Conservation (phyloP, 2,797 vertebrate genomes). For the Sylvia borin region DNA sequence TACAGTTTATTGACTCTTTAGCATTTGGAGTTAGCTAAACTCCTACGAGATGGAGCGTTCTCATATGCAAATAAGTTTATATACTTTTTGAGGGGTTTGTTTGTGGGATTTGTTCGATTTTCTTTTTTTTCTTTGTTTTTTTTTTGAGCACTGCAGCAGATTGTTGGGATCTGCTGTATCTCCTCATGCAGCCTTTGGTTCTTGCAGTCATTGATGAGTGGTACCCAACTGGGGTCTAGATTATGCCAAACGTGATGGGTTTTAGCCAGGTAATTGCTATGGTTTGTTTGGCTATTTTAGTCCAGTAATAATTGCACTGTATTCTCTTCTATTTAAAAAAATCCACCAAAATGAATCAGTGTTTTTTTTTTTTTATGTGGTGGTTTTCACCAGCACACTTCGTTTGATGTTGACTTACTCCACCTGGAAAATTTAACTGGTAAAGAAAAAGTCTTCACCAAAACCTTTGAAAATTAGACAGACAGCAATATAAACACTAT, state of each 20-base stretch:
- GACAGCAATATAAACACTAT: neutral
- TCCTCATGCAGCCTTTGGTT: neutral
- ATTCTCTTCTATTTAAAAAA: neutral
- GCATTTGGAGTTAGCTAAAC: neutral
- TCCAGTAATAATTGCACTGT: neutral
- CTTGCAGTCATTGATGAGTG: neutral
- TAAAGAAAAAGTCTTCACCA: neutral
- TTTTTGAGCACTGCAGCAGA: neutral
- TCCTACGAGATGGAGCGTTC: neutral
- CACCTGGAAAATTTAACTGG: neutral
- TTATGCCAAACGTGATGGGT: neutral
- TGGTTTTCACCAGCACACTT: neutral
- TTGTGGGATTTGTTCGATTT: neutral
- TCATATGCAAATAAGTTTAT: neutral
- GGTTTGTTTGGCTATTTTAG: neutral
- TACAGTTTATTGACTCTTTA: neutral
- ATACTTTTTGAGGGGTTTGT: neutral
- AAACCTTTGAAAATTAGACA: neutral
- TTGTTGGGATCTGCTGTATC: neutral
- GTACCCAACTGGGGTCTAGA: neutral
- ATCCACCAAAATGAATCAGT: too few relatives aligned
- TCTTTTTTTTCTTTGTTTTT: neutral
- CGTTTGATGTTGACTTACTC: neutral
- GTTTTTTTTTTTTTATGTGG: neutral
- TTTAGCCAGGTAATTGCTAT: neutral